These are phyloP conservation scores for Chinchilla lanigera DNA, from an alignment of 2,113 vertebrate species.

Conservation along the genomic window DNA sequence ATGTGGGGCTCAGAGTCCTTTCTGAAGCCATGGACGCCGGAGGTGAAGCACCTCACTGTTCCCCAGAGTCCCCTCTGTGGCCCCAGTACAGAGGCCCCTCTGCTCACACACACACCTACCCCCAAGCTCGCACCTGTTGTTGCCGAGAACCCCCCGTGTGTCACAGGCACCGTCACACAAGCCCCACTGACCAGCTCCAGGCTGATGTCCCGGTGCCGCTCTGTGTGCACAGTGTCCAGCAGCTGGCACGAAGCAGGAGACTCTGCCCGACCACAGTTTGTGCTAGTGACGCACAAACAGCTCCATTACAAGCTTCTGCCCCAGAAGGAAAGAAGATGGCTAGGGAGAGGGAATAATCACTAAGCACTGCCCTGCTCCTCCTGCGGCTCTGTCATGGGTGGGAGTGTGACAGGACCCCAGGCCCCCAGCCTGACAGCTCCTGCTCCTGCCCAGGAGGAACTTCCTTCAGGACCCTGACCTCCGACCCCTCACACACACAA, in stretches of 20 bases:
- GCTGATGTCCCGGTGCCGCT: not conserved
- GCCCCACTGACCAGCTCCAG: not conserved
- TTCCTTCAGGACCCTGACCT: not conserved
- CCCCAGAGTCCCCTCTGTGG: no score
- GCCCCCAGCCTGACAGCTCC: no score
- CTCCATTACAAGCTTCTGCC: no score
- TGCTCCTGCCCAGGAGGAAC: not conserved
- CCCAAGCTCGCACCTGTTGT: not conserved
- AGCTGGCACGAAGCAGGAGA: not conserved
- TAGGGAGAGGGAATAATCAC: no score
- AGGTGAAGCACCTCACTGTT: no score
- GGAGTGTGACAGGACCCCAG: not conserved
- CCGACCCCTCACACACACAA: no score
- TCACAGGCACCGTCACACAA: no score
- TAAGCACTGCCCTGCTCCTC: not conserved
- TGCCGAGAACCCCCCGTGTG: accelerated
- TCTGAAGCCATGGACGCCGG: no score
- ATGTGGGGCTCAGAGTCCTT: not conserved
- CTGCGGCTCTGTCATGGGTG: not conserved
- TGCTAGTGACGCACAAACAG: not conserved
- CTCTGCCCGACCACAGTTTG: not conserved
- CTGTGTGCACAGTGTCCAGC: not conserved
- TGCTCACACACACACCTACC: not conserved
- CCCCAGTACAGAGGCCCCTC: not conserved
- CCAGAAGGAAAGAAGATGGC: not conserved